phyloP scores from a whole-genome alignment of 30 jellyfish, hydroid and myxozoan genomes.

The Hydractinia echinata region DNA sequence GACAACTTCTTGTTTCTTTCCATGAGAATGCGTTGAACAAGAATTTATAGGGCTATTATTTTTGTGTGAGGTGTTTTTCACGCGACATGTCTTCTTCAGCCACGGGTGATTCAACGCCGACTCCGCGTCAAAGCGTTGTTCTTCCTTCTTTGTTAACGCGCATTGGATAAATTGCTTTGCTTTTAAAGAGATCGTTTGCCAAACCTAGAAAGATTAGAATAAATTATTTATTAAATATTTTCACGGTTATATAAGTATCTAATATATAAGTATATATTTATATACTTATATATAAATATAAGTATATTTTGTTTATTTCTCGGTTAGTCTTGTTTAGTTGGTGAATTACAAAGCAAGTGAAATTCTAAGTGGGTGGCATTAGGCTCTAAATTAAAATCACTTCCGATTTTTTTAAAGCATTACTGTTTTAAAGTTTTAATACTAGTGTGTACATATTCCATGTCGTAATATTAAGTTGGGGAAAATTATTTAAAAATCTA shows the following conservation, averaged over 20 bases:
- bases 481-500: too few species aligned
- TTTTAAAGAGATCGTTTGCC: slow-evolving; percentile 4
- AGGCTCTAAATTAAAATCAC: neutral
- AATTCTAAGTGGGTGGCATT: neutral
- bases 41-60: neutral
- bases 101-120: slow-evolving; percentile 8
- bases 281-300: neutral
- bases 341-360: neutral
- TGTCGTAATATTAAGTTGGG: too few species aligned
- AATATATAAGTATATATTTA: too few species aligned
- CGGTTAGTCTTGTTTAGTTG: too few species aligned
- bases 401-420: neutral
- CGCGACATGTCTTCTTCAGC: neutral
- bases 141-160: neutral
- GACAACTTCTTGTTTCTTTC: neutral
- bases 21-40: neutral
- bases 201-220: neutral
- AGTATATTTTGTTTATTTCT: too few species aligned
- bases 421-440: neutral
- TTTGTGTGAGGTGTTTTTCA: neutral
- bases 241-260: too few species aligned
- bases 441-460: too few species aligned
- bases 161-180: slow-evolving; percentile 16
- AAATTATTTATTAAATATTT: neutral
- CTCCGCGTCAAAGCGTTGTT: neutral